phyloP scores from a whole-genome alignment of 2,888 invertebrate genomes.

The Ochropleura leucogaster region DNA sequence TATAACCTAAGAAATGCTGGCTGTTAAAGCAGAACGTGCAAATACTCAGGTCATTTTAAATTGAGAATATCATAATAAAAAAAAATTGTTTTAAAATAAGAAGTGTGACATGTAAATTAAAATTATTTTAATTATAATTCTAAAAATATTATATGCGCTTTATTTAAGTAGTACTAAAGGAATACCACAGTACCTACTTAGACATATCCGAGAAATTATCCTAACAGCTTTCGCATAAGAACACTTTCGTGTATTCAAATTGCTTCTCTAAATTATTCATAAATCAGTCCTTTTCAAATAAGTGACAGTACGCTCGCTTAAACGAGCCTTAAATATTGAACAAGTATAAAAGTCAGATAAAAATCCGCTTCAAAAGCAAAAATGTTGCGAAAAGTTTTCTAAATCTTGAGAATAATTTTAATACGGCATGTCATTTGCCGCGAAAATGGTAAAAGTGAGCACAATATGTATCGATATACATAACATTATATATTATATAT shows the following conservation, averaged over 20 bases:
- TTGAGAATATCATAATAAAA: no score
- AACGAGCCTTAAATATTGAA: constrained; percentile 34
- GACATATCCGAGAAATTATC: neutral
- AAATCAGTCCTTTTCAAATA: constrained; percentile 4
- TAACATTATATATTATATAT: no score
- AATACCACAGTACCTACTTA: no score
- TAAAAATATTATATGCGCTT: no score
- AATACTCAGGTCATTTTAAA: no score
- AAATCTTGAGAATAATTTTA: constrained; percentile 30
- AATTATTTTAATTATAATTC: no score
- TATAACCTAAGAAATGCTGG: no score
- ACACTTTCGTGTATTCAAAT: constrained; percentile 12
- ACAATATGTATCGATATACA: neutral
- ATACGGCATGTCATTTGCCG: neutral
- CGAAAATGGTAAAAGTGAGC: neutral
- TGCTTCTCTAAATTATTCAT: constrained; percentile 27
- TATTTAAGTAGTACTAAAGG: no score
- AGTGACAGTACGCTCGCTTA: constrained; percentile 10
- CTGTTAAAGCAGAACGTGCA: no score
- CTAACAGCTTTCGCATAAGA: constrained; percentile 2
- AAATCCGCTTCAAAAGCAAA: neutral
- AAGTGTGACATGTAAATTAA: no score
- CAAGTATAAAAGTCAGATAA: constrained; percentile 29
- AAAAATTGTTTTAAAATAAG: no score
- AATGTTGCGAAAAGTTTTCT: constrained; percentile 3